phyloP scores from a whole-genome alignment of 1,140 invertebrate genomes.

The Proctacanthus coquilletti region DNA sequence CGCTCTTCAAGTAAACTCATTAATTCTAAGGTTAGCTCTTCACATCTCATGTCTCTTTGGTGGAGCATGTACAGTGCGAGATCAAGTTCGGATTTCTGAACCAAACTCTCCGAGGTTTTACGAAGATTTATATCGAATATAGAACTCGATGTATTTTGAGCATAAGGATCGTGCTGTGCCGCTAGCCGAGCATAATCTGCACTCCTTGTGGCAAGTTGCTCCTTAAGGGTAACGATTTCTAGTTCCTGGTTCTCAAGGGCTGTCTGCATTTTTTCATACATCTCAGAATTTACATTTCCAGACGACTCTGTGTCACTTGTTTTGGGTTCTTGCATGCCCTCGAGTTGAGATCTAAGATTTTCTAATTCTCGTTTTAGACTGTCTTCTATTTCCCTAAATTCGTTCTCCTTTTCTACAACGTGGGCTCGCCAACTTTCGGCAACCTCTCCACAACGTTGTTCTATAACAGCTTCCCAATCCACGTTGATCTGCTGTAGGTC shows the following conservation, averaged over 20 bases:
- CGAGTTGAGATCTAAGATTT: constrained; percentile 25
- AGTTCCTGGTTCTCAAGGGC: constrained; percentile 47
- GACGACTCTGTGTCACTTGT: background rate
- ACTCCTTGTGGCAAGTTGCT: constrained; percentile 39
- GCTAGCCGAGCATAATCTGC: constrained; percentile 28
- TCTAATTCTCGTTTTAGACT: constrained; percentile 32
- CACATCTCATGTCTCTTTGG: constrained; percentile 71
- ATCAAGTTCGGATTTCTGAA: constrained; percentile 53
- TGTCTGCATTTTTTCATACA: constrained; percentile 31
- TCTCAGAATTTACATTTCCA: background rate
- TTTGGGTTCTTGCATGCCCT: background rate
- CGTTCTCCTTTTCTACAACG: constrained; percentile 38
- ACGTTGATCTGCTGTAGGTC: constrained; percentile 16
- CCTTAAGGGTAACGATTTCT: constrained; percentile 48
- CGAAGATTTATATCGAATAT: constrained; percentile 5
- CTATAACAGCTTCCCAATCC: constrained; percentile 35
- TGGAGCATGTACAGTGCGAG: constrained; percentile 72
- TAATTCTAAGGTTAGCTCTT: constrained; percentile 73
- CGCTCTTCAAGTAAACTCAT: constrained; percentile 70
- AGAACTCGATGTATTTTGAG: constrained; percentile 14
- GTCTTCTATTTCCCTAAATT: constrained; percentile 36
- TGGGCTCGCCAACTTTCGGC: constrained; percentile 49
- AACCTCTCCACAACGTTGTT: constrained; percentile 44
- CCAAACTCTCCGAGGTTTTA: constrained; percentile 12
- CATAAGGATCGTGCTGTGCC: constrained; percentile 28